phyloP scores from a whole-genome alignment of 2,797 vertebrate genomes.

The Chrysocyon brachyurus region DNA sequence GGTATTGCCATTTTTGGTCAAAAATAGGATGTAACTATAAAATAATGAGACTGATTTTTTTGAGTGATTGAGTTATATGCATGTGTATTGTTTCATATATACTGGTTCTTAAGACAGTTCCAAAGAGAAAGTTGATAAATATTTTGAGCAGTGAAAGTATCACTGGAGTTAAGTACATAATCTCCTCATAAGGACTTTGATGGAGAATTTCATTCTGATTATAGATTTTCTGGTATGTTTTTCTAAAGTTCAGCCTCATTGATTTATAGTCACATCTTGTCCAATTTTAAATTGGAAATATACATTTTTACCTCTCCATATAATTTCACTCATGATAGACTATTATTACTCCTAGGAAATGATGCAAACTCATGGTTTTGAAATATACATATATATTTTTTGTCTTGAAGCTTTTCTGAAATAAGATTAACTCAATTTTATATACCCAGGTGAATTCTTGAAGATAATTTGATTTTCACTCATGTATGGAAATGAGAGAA shows the following conservation, averaged over 20 bases:
- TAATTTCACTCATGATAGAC: constrained; percentile 36
- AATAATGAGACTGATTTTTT: constrained; percentile 81
- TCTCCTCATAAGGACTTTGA: constrained; percentile 10
- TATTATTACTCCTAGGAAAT: constrained; percentile 14
- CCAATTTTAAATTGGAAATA: constrained; percentile 66
- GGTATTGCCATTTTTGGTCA: constrained; percentile 80
- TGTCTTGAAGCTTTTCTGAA: constrained; percentile 12
- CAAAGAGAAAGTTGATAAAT: constrained; percentile 56
- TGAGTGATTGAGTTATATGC: constrained; percentile 45
- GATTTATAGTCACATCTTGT: constrained; percentile 83
- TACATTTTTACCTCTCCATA: constrained; percentile 39
- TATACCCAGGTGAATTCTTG: neutral
- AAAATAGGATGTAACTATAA: constrained; percentile 81
- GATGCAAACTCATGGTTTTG: constrained; percentile 15
- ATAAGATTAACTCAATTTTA: constrained; percentile 17
- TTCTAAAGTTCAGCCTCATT: constrained; percentile 83
- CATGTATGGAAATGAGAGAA: constrained; percentile 32
- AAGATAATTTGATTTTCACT: constrained; percentile 58
- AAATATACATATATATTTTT: neutral
- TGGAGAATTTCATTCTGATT: constrained; percentile 54
- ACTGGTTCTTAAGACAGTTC: constrained; percentile 79
- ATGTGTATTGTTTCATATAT: constrained; percentile 58
- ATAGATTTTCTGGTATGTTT: constrained; percentile 83
- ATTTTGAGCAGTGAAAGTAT: constrained; percentile 79
- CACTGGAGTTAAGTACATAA: constrained; percentile 17